Percentiles rank a stretch among this genome's conserved stretches.
Conservation (phyloP, 1,140 invertebrate species). For the Scaptomyza hsui region DNA sequence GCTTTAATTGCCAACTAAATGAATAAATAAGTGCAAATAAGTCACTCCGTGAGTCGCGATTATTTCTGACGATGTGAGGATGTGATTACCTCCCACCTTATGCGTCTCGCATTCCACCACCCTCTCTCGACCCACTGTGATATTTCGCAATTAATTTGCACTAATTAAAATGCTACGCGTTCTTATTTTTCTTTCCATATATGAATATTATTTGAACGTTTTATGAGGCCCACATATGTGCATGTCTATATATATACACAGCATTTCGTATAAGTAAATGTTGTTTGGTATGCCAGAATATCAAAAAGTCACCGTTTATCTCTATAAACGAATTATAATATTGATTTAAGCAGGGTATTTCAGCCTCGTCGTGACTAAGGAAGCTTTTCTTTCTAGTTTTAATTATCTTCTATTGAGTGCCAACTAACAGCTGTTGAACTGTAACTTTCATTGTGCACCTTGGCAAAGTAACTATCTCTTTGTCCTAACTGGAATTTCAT, state of each 20-base stretch:
- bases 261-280: too few species aligned
- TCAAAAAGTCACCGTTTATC: too few species aligned
- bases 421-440: background rate
- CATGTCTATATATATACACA: too few species aligned
- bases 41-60: conserved; percentile 8
- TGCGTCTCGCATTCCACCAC: background rate
- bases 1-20: conserved; percentile 74
- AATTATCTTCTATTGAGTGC: background rate
- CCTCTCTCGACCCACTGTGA: background rate
- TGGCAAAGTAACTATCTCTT: conserved; percentile 5
- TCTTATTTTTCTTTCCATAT: conserved; percentile 30
- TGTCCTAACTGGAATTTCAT: conserved; percentile 20
- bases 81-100: conserved; percentile 26
- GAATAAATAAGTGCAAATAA: conserved; percentile 66
- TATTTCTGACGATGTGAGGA: conserved; percentile 17
- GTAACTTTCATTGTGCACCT: background rate
- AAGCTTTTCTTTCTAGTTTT: background rate
- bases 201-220: conserved; percentile 33
- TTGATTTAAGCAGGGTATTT: too few species aligned
- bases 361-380: background rate
- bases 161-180: conserved; percentile 43
- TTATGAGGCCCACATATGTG: background rate
- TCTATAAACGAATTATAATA: too few species aligned
- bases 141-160: conserved; percentile 48
- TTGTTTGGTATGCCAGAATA: too few species aligned